A percentile compares a stretch with the other conserved stretches of the same genome.
These are phyloP conservation scores for Zaprionus lineosus DNA, from an alignment of 2,888 invertebrate species.

Conservation along the genomic window DNA sequence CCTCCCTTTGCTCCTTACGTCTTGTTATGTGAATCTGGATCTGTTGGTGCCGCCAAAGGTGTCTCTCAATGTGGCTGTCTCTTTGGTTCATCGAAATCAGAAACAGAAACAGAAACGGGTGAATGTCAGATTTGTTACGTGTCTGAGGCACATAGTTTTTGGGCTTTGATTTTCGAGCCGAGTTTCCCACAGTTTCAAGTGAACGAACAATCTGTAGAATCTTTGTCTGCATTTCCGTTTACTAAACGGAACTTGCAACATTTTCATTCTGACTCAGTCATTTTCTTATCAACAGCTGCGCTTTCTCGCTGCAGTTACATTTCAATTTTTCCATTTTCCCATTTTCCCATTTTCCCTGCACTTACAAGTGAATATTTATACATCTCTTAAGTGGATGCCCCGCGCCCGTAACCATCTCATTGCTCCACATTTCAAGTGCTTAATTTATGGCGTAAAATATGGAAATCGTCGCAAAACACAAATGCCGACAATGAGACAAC, in stretches of 20 bases:
- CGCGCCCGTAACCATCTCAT: background rate
- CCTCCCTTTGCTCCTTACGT: slow-evolving; percentile 11
- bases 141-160: slow-evolving; percentile 38
- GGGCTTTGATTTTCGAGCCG: slow-evolving; percentile 44
- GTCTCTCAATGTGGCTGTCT: slow-evolving; percentile 39
- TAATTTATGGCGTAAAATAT: slow-evolving; percentile 73
- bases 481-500: slow-evolving; percentile 64
- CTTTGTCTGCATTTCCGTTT: slow-evolving; percentile 48
- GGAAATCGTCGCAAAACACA: slow-evolving; percentile 62
- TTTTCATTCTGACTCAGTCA: slow-evolving; percentile 32
- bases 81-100: slow-evolving; percentile 43
- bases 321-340: slow-evolving; percentile 22
- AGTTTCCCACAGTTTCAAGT: slow-evolving; percentile 53
- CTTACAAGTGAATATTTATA: slow-evolving; percentile 26
- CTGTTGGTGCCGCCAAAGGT: slow-evolving; percentile 28
- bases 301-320: slow-evolving; percentile 36
- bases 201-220: background rate
- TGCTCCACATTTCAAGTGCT: slow-evolving; percentile 59
- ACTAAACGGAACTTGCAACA: slow-evolving; percentile 40
- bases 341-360: slow-evolving; percentile 16
- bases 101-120: slow-evolving; percentile 34
- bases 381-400: slow-evolving; percentile 41
- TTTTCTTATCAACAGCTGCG: slow-evolving; percentile 65
- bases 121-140: slow-evolving; percentile 70
- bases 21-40: slow-evolving; percentile 30